A percentile compares a stretch with the other conserved stretches of the same genome.
Evolutionary conservation across 2,888 invertebrate species (phyloP).

Genomic region (Melinaea marsaeus): DNA sequence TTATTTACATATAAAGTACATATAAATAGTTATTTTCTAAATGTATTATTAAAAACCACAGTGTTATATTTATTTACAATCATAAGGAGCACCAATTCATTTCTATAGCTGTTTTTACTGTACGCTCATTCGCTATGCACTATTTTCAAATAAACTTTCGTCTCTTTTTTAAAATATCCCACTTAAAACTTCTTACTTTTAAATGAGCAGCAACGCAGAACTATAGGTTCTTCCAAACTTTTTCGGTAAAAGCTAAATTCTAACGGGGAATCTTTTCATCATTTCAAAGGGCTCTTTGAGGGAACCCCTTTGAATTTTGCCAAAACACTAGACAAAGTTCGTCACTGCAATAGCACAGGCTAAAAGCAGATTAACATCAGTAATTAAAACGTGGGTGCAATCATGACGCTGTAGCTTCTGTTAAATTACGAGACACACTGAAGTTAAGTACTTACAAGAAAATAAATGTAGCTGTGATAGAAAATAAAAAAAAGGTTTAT

Average conservation of each 20-base stretch:
- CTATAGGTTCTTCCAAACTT: conserved; percentile 30
- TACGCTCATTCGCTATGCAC: no score
- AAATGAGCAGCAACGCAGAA: conserved; percentile 21
- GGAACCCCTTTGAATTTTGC: conserved; percentile 42
- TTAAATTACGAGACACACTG: conserved; percentile 33
- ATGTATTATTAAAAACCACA: no score
- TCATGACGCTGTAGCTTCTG: conserved; percentile 33
- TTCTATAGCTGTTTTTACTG: no score
- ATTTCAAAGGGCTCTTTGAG: conserved; percentile 39
- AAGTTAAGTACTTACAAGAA: conserved; percentile 9
- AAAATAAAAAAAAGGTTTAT: no score
- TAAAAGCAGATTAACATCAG: conserved; percentile 62
- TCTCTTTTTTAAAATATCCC: no score
- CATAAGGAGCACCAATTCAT: no score
- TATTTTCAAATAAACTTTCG: no score
- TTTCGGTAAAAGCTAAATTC: conserved; percentile 33
- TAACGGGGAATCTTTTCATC: conserved; percentile 37
- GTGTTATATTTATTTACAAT: no score
- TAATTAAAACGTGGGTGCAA: conserved; percentile 53
- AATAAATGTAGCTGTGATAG: not conserved
- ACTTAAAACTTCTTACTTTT: conserved; percentile 9
- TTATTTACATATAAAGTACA: no score
- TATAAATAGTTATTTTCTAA: no score
- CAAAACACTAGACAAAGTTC: conserved; percentile 46
- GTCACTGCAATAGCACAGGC: conserved; percentile 34